A percentile compares a stretch with the other conserved stretches of the same genome.
Evolutionary conservation across 1,140 invertebrate genomes (phyloP).

Genomic region (Halesus radiatus): DNA sequence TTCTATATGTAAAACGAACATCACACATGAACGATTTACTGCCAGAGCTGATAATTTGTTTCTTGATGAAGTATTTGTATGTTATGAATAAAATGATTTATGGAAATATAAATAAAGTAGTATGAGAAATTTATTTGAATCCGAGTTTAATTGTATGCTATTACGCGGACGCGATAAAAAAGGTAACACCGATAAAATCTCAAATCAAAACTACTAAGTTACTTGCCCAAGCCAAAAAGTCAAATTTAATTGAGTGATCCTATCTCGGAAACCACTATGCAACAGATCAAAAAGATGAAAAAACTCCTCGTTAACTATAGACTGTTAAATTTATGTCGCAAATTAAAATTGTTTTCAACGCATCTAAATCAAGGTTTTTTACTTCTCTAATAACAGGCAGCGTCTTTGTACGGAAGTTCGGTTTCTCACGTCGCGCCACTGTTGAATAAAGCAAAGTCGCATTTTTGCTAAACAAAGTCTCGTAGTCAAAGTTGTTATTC

Average conservation of each 20-base stretch:
- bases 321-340: conserved; percentile 26
- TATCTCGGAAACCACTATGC: conserved; percentile 21
- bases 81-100: background rate
- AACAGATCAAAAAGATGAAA: conserved; percentile 10
- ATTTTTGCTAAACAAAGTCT: too few species aligned
- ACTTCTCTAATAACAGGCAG: background rate
- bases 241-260: conserved; percentile 25
- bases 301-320: background rate
- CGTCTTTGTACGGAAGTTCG: conserved; percentile 5
- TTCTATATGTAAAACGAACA: too few species aligned
- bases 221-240: background rate
- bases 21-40: too few species aligned
- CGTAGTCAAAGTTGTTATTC: too few species aligned
- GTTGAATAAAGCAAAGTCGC: too few species aligned
- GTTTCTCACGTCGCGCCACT: conserved; percentile 16
- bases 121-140: background rate
- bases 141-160: too few species aligned
- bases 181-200: too few species aligned
- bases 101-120: background rate
- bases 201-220: too few species aligned
- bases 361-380: conserved; percentile 18
- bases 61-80: background rate
- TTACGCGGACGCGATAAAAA: too few species aligned
- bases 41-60: too few species aligned
- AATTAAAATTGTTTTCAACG: conserved; percentile 31